These are phyloP conservation scores for Bergia sp. DNA, from an alignment of 92 coral and sea anemone species.

Conservation along the genomic window DNA sequence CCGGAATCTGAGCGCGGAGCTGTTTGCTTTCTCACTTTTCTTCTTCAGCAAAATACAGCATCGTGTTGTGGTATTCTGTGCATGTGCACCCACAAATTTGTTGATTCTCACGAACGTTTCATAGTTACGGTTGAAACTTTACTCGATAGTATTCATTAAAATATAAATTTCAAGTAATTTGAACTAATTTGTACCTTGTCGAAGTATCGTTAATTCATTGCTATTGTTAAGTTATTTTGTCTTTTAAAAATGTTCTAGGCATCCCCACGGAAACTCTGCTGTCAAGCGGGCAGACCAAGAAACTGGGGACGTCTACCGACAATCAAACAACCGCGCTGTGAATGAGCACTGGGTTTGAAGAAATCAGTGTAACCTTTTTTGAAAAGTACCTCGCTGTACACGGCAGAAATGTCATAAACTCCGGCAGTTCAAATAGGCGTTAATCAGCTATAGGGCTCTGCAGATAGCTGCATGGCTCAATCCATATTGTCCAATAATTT, in stretches of 20 bases:
- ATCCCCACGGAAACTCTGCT: not conserved
- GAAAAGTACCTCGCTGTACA: too few species aligned
- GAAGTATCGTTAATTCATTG: not conserved
- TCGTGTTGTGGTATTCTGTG: too few species aligned
- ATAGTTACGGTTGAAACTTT: too few species aligned
- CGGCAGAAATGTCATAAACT: not conserved
- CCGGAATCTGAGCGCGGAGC: too few species aligned
- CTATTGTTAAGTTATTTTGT: not conserved
- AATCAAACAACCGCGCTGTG: not conserved
- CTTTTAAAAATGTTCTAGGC: constrained; percentile 20
- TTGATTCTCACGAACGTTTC: too few species aligned
- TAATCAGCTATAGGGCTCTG: not conserved
- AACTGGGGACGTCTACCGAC: constrained; percentile 13
- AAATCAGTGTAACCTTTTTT: too few species aligned
- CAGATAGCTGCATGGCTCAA: too few species aligned
- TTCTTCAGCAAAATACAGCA: too few species aligned
- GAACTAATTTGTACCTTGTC: not conserved
- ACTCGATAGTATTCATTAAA: not conserved
- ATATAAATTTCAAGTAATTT: not conserved
- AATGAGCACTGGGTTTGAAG: constrained; percentile 32
- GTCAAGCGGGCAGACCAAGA: not conserved
- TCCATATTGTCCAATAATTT: not conserved
- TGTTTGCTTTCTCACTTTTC: too few species aligned
- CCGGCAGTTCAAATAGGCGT: not conserved
- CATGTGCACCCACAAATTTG: too few species aligned